Percentiles rank a stretch among this genome's conserved stretches.
Conservation (phyloP, 1,140 invertebrate genomes). For the Gyrodactylus bullatarudis region DNA sequence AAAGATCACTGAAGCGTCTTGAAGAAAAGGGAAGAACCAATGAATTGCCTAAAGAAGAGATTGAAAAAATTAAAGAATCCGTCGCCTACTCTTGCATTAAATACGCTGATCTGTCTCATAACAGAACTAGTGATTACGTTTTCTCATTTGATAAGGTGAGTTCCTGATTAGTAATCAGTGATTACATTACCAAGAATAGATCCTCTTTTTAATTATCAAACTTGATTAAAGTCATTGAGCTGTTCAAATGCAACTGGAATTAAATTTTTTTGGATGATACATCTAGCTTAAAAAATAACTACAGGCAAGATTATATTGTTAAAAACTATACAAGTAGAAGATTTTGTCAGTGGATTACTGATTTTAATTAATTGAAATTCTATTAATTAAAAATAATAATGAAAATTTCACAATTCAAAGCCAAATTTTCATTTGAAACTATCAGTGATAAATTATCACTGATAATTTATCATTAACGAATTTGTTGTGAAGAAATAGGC, state of each 20-base stretch:
- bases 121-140: constrained; percentile 65
- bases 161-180: constrained; percentile 7
- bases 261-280: background rate
- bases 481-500: no score
- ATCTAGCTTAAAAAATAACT: background rate
- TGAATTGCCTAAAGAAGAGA: constrained; percentile 43
- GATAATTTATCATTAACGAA: no score
- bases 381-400: no score
- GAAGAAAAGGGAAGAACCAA: constrained; percentile 52
- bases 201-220: background rate
- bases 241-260: background rate
- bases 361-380: no score
- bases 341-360: background rate
- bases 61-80: constrained; percentile 45
- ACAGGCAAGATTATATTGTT: background rate
- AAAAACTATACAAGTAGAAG: background rate
- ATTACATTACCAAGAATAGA: background rate
- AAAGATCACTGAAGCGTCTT: constrained; percentile 44
- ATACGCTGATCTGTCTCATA: constrained; percentile 77
- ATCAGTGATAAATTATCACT: no score
- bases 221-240: background rate
- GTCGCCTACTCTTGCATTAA: constrained; percentile 94
- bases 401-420: no score
- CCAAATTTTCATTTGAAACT: no score
- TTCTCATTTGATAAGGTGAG: constrained; percentile 73